Percentiles rank a stretch among this genome's conserved stretches.
Evolutionary conservation across 2,888 invertebrate species (phyloP).

Genomic region (Drosophila diplacantha): DNA sequence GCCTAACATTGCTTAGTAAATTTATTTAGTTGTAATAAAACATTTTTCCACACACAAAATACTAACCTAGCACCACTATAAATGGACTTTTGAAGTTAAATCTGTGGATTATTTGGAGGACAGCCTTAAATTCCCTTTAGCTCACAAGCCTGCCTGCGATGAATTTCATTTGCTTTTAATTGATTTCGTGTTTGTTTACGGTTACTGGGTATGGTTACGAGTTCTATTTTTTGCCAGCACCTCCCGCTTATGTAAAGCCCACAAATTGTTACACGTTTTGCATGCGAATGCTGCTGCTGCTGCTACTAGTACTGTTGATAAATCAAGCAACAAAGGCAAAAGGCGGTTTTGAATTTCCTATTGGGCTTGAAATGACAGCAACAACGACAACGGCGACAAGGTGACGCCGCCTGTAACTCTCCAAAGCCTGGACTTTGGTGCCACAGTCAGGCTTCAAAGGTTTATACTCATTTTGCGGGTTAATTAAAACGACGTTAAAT

Average conservation of each 20-base stretch:
- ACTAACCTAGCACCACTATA: neutral
- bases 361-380: constrained; percentile 25
- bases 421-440: constrained; percentile 27
- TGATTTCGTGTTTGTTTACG: constrained; percentile 47
- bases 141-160: constrained; percentile 5
- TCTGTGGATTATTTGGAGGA: constrained; percentile 9
- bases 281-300: constrained; percentile 44
- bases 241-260: constrained; percentile 58
- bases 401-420: constrained; percentile 46
- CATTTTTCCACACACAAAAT: neutral
- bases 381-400: constrained; percentile 46
- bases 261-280: constrained; percentile 64
- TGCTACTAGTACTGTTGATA: constrained; percentile 38
- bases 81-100: constrained; percentile 4
- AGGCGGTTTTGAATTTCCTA: constrained; percentile 60
- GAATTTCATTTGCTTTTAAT: constrained; percentile 39
- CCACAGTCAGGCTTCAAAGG: constrained; percentile 4
- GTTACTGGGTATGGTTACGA: constrained; percentile 37
- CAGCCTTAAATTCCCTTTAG: neutral
- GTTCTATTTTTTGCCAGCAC: constrained; percentile 49
- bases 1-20: no score
- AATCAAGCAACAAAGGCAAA: constrained; percentile 50
- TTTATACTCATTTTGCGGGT: neutral
- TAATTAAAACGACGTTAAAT: neutral
- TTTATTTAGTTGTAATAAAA: no score